phyloP scores from a whole-genome alignment of 2,113 vertebrate species.

The Chaetops frenatus region DNA sequence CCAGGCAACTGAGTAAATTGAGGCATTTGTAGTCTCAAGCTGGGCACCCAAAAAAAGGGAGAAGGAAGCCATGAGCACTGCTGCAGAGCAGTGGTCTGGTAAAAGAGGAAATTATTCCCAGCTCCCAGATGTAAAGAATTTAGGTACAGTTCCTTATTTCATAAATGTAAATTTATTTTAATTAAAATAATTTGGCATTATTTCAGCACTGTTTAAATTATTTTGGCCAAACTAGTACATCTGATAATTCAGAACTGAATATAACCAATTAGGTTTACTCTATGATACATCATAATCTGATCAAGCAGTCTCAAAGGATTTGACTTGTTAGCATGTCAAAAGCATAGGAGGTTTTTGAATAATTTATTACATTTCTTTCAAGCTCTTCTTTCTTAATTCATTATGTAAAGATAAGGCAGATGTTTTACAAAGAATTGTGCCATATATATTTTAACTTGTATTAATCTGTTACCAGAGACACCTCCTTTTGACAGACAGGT shows the following conservation, averaged over 20 bases:
- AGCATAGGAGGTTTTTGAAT: conserved; percentile 22
- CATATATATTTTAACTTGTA: neutral
- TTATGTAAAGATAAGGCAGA: conserved; percentile 30
- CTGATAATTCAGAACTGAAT: neutral
- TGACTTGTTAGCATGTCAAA: conserved; percentile 41
- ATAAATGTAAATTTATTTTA: neutral
- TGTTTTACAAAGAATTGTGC: conserved; percentile 3
- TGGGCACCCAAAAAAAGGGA: neutral
- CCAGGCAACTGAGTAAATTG: neutral
- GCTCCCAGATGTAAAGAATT: neutral
- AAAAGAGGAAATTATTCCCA: neutral
- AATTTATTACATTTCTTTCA: conserved; percentile 52
- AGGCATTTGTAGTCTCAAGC: neutral
- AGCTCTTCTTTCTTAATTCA: conserved; percentile 36
- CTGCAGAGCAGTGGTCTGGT: neutral
- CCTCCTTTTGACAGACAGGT: neutral
- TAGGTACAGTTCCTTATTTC: neutral
- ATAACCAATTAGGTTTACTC: neutral
- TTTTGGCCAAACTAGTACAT: conserved; percentile 3
- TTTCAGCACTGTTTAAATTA: neutral
- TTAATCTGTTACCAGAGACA: neutral
- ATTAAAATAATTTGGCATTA: neutral
- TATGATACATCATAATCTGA: neutral
- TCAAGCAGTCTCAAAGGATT: neutral
- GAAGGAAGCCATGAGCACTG: neutral